Evolutionary conservation across 2,888 invertebrate genomes (phyloP), one percentile per base, ranked within the genome.

Genomic region (Protodeltote pygarga): DNA sequence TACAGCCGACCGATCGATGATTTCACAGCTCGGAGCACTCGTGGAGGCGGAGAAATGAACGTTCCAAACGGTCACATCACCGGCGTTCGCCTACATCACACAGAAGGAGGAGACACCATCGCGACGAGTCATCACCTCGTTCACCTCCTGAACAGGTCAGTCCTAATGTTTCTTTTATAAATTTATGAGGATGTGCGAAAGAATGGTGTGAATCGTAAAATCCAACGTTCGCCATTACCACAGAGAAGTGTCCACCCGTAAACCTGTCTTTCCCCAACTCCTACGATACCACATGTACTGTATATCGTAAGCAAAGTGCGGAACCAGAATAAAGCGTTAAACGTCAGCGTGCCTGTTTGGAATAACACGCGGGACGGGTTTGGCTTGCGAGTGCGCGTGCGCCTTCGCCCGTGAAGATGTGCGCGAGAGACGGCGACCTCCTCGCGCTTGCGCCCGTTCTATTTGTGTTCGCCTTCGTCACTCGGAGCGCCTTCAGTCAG

Each of bases 1-100:
- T 91, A 90, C 75, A 89, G 87, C 83, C 86, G 75, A 83, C 93
- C 88, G 94, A 93, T 86, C 85, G 85, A 83, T 87, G 85, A 90
- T 93, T 94, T 80, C 94, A 93, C 94, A 94, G 94, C 89, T 94
- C 94, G 87, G 94, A 94, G 93, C 95, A 96, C 94, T 93, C 94
- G 94, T 87, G 96, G 95, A 84, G 96, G 94, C 81, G 96, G 93
- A 91, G 96, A 93, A 88, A 96, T 95, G 93, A 96, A 77, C 95
- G 97, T 66, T 97, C 96, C 86, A 97, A 97, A 88, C 94, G 97
- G 71, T 96, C 96, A 77, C 95, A 96, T 84, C 95, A 96, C 68
- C 94, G 97, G 83, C 96, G 97, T 65, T 96, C 96, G 61, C 95
- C 95, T 55, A 95, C 95, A 71, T 95, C 95, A 77, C 95, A 95